Percentiles rank a stretch among this genome's conserved stretches.
Evolutionary conservation across 2,888 invertebrate species (phyloP).

Genomic region (Agonopterix alstromeriana): DNA sequence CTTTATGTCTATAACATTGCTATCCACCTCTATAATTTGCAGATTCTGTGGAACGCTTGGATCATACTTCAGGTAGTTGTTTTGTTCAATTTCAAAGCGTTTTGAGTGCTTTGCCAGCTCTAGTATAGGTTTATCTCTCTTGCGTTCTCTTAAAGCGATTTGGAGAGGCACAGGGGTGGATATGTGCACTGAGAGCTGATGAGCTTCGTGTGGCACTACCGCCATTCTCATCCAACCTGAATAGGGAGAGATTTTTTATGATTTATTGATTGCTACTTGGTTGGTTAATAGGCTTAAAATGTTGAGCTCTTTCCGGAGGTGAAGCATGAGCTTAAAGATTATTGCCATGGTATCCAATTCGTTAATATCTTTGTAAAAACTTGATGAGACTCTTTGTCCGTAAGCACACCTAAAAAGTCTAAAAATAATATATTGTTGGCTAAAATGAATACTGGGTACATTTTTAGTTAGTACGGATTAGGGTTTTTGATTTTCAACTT

Average conservation of each 20-base stretch:
- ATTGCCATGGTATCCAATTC: no score
- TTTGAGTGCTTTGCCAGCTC: conserved; percentile 49
- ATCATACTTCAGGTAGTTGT: conserved; percentile 62
- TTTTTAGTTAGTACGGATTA: no score
- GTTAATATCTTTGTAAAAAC: no score
- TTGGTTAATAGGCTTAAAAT: no score
- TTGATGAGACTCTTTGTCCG: no score
- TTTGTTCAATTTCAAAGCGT: conserved; percentile 41
- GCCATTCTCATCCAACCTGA: conserved; percentile 60
- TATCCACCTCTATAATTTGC: conserved; percentile 63
- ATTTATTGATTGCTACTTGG: background rate
- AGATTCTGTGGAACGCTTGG: conserved; percentile 61
- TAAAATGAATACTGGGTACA: no score
- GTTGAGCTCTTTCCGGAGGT: no score
- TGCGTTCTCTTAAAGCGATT: conserved; percentile 54
- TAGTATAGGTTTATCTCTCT: conserved; percentile 49
- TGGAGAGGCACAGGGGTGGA: conserved; percentile 46
- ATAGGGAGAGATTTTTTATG: background rate
- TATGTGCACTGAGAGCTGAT: conserved; percentile 53
- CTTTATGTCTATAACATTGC: conserved; percentile 58
- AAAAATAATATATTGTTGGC: no score
- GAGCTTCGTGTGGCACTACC: conserved; percentile 59
- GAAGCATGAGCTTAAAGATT: no score
- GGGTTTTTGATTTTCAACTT: no score
- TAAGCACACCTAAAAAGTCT: no score